Base-by-base conservation (phyloP, 2,888 invertebrate species). In the Trissolcus brochymenae region DNA sequence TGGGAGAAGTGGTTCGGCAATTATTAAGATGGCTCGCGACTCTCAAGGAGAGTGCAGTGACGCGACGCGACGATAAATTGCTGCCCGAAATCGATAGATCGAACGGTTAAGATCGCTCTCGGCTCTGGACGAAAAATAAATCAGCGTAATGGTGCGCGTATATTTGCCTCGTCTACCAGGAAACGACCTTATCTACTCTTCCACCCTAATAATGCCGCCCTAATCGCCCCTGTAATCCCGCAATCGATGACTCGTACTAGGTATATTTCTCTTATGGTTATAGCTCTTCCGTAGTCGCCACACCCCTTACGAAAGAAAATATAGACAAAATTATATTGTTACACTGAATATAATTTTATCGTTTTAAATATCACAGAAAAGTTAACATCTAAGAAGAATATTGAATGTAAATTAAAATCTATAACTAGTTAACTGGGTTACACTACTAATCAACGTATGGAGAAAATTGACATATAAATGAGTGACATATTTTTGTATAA, bases 141-240 rank as follows among this genome's bases (percentile, higher is more conserved):
- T 81, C 81, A 81, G 73, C 76, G 74, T 80, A 81, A 82, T 81
- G 79, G 80, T 70, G 55, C 64, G 71, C 67, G 71, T 80, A 80
- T 78, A 80, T 80, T 76, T 78, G 66, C 67, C 71, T 64, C 60
- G 78, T 77, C 76, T 72, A 81, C 80, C 81, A 79, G 80, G 79
- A 81, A 81, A 81, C 80, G 80, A 81, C 80, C 82, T 81, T 82
- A 81, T 82, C 82, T 81, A 81, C 79, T 80, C 82, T 81, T 82
- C 81, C 80, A 80, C 81, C 81, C 81, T 82, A 81, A 82, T 82
- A 81, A 82, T 82, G 80, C 81, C 79, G 78, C 76, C 75, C 78
- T 81, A 81, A 81, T 82, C 81, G 80, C 76, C 75, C 78, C 81
- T 80, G 81, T 82, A 82, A 82, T 82, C 81, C 81, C 65, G 77